These are phyloP conservation scores for Podotricha telesiphe DNA, from an alignment of 2,888 invertebrate genomes.

Conservation along the genomic window DNA sequence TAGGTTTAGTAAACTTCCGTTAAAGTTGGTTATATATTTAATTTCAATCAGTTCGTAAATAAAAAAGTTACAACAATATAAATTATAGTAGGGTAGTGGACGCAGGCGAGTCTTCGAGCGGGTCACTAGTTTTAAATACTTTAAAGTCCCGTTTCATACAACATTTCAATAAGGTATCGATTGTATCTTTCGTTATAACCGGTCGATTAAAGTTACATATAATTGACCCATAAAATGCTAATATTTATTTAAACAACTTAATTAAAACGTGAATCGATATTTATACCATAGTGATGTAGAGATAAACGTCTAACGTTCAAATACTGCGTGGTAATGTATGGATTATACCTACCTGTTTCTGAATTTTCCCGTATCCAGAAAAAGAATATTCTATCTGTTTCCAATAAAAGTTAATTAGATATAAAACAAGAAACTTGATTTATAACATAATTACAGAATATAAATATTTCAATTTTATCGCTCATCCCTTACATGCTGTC, in stretches of 20 bases:
- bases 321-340: not conserved
- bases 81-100: too few relatives aligned
- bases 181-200: not conserved
- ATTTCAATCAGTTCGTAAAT: too few relatives aligned
- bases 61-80: too few relatives aligned
- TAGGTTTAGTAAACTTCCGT: too few relatives aligned
- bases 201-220: not conserved
- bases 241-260: conserved; percentile 10
- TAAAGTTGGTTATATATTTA: too few relatives aligned
- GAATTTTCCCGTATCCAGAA: not conserved
- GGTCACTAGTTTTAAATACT: conserved; percentile 12
- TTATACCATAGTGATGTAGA: conserved; percentile 4
- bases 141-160: not conserved
- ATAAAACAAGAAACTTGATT: too few relatives aligned
- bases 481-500: too few relatives aligned
- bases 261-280: not conserved
- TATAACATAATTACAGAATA: too few relatives aligned
- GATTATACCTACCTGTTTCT: not conserved
- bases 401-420: too few relatives aligned
- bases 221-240: conserved; percentile 5
- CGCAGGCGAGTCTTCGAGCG: too few relatives aligned
- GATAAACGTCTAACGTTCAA: not conserved
- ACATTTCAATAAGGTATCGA: not conserved
- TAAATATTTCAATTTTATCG: too few relatives aligned
- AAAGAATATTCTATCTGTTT: too few relatives aligned